Evolutionary conservation across 2,888 invertebrate species (phyloP).

Genomic region (Amphipoea lucens): DNA sequence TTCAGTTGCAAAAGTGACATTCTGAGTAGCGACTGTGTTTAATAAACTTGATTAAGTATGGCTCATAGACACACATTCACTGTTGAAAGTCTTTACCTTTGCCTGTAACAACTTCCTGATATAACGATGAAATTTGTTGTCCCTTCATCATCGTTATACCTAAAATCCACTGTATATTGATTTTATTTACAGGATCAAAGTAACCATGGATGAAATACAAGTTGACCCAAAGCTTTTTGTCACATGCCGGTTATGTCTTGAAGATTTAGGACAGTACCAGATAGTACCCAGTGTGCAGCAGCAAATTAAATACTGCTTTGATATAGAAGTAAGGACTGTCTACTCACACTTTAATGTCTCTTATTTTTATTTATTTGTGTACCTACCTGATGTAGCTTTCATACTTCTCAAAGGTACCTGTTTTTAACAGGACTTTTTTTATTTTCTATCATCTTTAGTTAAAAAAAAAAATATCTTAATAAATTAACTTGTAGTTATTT

Average conservation of each 20-base stretch:
- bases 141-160: too few species aligned
- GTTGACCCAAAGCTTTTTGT: slow-evolving; percentile 83
- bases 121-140: too few species aligned
- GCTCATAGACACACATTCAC: too few species aligned
- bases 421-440: neutral
- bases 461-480: neutral
- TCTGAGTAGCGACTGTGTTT: too few species aligned
- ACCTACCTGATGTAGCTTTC: neutral
- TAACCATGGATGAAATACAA: slow-evolving; percentile 76
- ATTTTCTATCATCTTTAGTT: neutral
- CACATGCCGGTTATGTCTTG: slow-evolving; percentile 84
- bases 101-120: too few species aligned
- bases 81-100: too few species aligned
- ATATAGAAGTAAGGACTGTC: slow-evolving; percentile 79
- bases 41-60: too few species aligned
- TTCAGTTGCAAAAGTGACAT: too few species aligned
- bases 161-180: neutral
- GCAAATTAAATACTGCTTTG: slow-evolving; percentile 84
- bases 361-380: neutral
- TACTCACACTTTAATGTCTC: neutral
- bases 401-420: neutral
- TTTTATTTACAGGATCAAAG: slow-evolving; percentile 32
- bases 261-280: slow-evolving; percentile 82
- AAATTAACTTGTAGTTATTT: neutral
- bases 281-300: slow-evolving; percentile 82